Percentiles rank a stretch among this genome's conserved stretches.
Evolutionary conservation across 2,113 vertebrate genomes (phyloP).

Genomic region (Cervus canadensis): DNA sequence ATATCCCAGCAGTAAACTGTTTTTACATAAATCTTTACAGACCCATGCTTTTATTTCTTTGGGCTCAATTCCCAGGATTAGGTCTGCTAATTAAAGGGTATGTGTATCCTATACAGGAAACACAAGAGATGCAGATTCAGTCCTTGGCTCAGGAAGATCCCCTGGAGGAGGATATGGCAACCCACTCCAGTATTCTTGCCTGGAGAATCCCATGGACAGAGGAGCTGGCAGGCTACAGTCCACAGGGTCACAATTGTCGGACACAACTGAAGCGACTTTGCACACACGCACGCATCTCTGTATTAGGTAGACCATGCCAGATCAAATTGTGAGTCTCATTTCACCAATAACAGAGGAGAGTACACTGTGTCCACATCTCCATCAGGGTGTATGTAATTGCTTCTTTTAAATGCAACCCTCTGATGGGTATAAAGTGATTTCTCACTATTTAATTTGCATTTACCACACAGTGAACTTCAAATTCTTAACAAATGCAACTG

Average conservation of each 20-base stretch:
- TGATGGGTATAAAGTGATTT: background rate
- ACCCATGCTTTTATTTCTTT: background rate
- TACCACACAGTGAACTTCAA: background rate
- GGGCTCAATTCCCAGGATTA: background rate
- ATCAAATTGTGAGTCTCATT: background rate
- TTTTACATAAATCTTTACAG: background rate
- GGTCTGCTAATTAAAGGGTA: background rate
- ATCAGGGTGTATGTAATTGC: background rate
- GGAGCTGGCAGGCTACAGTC: background rate
- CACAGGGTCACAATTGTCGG: background rate
- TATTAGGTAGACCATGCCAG: background rate
- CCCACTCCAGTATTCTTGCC: background rate
- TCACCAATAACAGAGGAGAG: background rate
- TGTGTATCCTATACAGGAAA: background rate
- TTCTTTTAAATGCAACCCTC: background rate
- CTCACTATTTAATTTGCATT: background rate
- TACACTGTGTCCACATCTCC: background rate
- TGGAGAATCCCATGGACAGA: background rate
- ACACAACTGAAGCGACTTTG: background rate
- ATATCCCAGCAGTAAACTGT: background rate
- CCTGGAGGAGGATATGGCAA: background rate
- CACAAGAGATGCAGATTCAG: background rate
- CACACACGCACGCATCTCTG: fast-evolving
- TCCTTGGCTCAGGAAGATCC: background rate
- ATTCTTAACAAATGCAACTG: background rate